A percentile compares a stretch with the other conserved stretches of the same genome.
These are phyloP conservation scores for Lamellibrachia luymesi DNA, from an alignment of 1,140 invertebrate genomes.

Conservation along the genomic window DNA sequence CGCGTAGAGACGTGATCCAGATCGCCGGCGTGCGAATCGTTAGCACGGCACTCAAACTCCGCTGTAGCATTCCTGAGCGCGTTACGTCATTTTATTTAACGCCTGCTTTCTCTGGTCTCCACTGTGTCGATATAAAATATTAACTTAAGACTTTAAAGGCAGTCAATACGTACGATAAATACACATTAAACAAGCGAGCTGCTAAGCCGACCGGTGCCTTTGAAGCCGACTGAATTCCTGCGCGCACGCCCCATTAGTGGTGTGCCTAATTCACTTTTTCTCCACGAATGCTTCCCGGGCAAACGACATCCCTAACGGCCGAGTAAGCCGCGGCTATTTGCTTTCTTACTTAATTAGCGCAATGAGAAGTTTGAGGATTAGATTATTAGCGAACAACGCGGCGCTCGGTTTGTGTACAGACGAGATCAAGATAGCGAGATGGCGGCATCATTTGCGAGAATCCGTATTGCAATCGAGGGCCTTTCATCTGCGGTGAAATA, in stretches of 20 bases:
- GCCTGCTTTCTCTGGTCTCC: neutral
- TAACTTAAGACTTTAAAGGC: conserved; percentile 5
- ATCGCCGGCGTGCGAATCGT: neutral
- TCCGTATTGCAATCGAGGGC: neutral
- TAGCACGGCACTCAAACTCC: neutral
- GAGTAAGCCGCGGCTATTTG: neutral
- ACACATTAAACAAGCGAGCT: neutral
- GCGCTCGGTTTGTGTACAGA: neutral
- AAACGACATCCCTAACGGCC: neutral
- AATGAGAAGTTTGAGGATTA: conserved; percentile 1
- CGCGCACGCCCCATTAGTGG: neutral
- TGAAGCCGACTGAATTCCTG: neutral
- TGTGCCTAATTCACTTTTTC: conserved; percentile 1
- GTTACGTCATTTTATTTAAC: conserved; percentile 5
- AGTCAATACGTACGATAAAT: conserved; percentile 1
- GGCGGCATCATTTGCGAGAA: neutral
- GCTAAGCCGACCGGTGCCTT: neutral
- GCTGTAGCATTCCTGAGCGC: neutral
- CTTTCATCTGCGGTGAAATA: neutral
- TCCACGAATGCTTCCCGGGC: neutral
- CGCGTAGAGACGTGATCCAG: neutral
- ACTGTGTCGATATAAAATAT: conserved; percentile 5
- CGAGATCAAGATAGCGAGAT: neutral
- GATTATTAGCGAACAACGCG: neutral
- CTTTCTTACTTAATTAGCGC: neutral